Conservation (phyloP, 1,140 invertebrate genomes). For the Steinernema khuongi region DNA sequence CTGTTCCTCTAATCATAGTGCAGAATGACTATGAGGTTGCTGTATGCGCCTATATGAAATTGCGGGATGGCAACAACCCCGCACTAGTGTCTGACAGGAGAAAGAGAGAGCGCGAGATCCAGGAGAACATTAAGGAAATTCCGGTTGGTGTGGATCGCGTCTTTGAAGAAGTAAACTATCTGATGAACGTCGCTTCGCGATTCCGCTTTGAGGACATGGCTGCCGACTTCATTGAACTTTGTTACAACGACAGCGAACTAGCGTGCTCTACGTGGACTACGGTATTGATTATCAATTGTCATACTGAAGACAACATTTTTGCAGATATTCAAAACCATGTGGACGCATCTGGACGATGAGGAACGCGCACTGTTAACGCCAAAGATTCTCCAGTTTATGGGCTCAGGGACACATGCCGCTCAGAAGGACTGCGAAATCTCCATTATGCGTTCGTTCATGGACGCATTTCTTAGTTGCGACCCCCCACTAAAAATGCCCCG, state of each 20-base stretch:
- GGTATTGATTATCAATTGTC: neutral
- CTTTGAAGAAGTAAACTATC: neutral
- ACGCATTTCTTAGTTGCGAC: neutral
- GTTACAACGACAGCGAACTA: neutral
- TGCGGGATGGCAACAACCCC: neutral
- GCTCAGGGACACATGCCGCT: neutral
- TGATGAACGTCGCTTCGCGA: neutral
- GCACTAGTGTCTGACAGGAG: too few species aligned
- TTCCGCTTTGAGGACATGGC: neutral
- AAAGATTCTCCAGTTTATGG: neutral
- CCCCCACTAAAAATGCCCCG: neutral
- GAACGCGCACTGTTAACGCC: neutral
- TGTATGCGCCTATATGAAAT: neutral
- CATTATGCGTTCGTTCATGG: neutral
- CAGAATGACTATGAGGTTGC: neutral
- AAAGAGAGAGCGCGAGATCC: too few species aligned
- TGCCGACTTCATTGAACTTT: neutral
- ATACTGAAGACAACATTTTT: neutral
- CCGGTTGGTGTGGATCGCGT: neutral
- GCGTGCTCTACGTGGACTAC: neutral
- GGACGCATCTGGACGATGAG: neutral
- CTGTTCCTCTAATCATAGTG: neutral
- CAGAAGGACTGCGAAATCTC: neutral
- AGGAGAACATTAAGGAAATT: too few species aligned
- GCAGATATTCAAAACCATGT: neutral